A percentile compares a stretch with the other conserved stretches of the same genome.
Evolutionary conservation across 2,113 vertebrate genomes (phyloP).

Genomic region (human): GRCh38 chr2:38931001-38931500

Average conservation of each 20-base stretch:
- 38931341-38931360: neutral
- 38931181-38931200: slow-evolving; percentile 85
- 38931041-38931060: neutral
- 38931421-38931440: neutral
- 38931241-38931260: slow-evolving; percentile 86
- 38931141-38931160: slow-evolving; percentile 83
- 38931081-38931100: slow-evolving; percentile 20
- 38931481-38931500: slow-evolving; percentile 32
- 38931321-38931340: neutral
- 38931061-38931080: neutral
- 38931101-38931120: slow-evolving; percentile 86
- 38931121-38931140: slow-evolving; percentile 84
- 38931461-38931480: neutral
- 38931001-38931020: neutral
- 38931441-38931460: neutral
- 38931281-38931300: neutral
- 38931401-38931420: neutral
- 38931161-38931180: slow-evolving; percentile 87
- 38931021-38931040: slow-evolving; percentile 11
- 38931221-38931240: slow-evolving; percentile 85
- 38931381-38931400: slow-evolving; percentile 4
- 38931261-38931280: neutral
- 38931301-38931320: neutral
- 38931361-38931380: neutral
- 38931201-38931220: slow-evolving; percentile 86